phyloP scores from a whole-genome alignment of 2,888 invertebrate species.

The Chaetoderma sp. region DNA sequence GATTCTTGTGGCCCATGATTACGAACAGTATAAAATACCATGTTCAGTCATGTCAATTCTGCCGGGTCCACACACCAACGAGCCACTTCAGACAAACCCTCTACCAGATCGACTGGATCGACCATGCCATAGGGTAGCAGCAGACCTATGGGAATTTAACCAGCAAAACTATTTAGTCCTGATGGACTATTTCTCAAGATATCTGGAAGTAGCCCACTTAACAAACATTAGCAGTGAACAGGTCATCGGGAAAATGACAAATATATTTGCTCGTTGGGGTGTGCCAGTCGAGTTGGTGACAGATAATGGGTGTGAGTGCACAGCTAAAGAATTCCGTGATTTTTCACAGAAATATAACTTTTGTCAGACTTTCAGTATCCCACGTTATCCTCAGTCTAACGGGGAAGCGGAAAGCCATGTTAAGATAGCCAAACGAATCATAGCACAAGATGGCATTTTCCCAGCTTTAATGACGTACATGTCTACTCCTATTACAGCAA shows the following conservation, averaged over 20 bases:
- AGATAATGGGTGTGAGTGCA: slow-evolving; percentile 33
- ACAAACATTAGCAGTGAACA: slow-evolving; percentile 9
- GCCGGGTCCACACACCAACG: slow-evolving; percentile 25
- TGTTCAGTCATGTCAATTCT: slow-evolving; percentile 24
- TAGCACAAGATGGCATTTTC: slow-evolving; percentile 22
- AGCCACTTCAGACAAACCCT: slow-evolving; percentile 27
- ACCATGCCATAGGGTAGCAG: slow-evolving; percentile 34
- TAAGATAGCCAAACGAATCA: slow-evolving; percentile 27
- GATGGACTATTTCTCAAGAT: slow-evolving; percentile 35
- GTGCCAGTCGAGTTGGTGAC: slow-evolving; percentile 25
- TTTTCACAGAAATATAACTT: slow-evolving; percentile 25
- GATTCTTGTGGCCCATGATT: slow-evolving; percentile 33
- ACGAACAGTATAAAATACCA: slow-evolving; percentile 16
- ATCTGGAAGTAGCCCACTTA: slow-evolving; percentile 24
- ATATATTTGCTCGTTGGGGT: slow-evolving; percentile 33
- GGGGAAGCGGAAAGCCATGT: slow-evolving; percentile 33
- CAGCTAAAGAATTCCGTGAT: slow-evolving; percentile 13
- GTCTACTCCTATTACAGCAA: slow-evolving; percentile 15
- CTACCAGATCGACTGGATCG: slow-evolving; percentile 24
- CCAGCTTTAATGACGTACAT: slow-evolving; percentile 22
- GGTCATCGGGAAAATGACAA: slow-evolving; percentile 31
- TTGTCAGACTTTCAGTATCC: slow-evolving; percentile 5
- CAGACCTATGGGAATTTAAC: slow-evolving; percentile 32
- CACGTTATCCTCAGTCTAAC: slow-evolving; percentile 27
- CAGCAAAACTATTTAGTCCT: slow-evolving; percentile 23